Conservation (phyloP, 2,888 invertebrate genomes). For the Sphaerophoria taeniata region DNA sequence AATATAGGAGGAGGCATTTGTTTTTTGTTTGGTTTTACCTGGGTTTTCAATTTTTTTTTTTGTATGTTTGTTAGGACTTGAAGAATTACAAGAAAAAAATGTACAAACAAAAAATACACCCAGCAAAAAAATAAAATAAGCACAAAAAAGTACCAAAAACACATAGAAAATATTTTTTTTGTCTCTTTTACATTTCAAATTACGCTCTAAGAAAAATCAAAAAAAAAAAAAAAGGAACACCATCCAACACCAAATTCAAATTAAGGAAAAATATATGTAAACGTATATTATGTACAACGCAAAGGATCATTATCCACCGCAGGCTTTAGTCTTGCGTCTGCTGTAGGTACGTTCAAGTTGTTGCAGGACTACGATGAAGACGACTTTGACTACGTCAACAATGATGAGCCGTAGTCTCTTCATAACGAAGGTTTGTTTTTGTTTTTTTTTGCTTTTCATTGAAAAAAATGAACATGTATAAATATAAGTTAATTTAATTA, state of each 20-base stretch:
- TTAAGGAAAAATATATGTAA: constrained; percentile 4
- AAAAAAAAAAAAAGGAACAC: constrained; percentile 33
- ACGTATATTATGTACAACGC: constrained; percentile 22
- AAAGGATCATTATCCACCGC: constrained; percentile 52
- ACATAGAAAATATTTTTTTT: constrained; percentile 23
- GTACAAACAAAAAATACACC: constrained; percentile 38
- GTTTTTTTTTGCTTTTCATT: too few species aligned
- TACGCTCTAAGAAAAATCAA: too few species aligned
- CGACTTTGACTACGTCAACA: constrained; percentile 22
- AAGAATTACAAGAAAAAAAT: constrained; percentile 41
- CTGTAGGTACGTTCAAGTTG: background rate
- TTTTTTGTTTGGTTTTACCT: constrained; percentile 70
- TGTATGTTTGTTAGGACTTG: constrained; percentile 43
- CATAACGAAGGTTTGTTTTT: constrained; percentile 31
- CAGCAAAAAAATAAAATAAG: constrained; percentile 39
- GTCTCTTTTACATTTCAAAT: constrained; percentile 29
- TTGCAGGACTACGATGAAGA: constrained; percentile 27
- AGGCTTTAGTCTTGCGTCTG: constrained; percentile 14
- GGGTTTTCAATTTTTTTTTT: constrained; percentile 28
- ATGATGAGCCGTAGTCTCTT: constrained; percentile 40
- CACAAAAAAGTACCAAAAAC: constrained; percentile 25
- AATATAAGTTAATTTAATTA: constrained; percentile 42
- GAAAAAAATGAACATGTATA: constrained; percentile 5
- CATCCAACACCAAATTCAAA: constrained; percentile 64
- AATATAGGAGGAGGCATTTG: constrained; percentile 61